Percentiles rank a stretch among this genome's conserved stretches.
These are phyloP conservation scores for Sphenodon punctatus DNA, from an alignment of 2,797 vertebrate species.

Conservation along the genomic window DNA sequence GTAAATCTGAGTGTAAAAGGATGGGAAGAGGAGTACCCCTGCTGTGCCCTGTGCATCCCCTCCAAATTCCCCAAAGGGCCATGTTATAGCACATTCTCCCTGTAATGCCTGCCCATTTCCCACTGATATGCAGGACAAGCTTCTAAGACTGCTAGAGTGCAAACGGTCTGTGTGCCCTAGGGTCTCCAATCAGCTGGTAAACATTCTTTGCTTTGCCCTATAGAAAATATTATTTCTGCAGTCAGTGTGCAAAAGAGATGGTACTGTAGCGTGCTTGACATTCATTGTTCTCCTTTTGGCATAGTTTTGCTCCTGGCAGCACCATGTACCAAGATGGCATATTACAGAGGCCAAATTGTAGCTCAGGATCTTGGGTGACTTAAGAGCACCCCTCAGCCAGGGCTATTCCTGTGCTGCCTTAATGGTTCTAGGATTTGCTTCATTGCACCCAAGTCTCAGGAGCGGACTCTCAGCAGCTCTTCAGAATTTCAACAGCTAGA, in stretches of 20 bases:
- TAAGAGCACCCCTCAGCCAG: no score
- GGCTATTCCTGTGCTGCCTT: no score
- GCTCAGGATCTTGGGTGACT: no score
- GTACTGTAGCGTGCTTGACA: accelerated
- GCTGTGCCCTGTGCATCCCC: no score
- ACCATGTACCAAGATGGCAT: background rate
- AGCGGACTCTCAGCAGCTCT: no score
- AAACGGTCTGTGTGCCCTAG: accelerated
- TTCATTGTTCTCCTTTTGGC: background rate
- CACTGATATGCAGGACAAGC: accelerated
- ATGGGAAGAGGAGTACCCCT: no score
- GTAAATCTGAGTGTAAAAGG: no score
- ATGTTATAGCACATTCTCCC: background rate
- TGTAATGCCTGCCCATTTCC: accelerated
- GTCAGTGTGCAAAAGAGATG: background rate
- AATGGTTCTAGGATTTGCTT: no score
- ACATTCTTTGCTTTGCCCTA: background rate
- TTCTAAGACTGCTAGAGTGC: background rate
- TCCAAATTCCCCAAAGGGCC: no score
- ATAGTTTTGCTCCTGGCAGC: constrained; percentile 1
- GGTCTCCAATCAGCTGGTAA: background rate
- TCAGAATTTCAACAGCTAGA: no score
- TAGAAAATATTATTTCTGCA: background rate
- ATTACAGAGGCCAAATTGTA: no score
- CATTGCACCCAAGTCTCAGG: no score